A percentile compares a stretch with the other conserved stretches of the same genome.
Evolutionary conservation across 2,888 invertebrate species (phyloP).

Genomic region (Microchrysa polita): DNA sequence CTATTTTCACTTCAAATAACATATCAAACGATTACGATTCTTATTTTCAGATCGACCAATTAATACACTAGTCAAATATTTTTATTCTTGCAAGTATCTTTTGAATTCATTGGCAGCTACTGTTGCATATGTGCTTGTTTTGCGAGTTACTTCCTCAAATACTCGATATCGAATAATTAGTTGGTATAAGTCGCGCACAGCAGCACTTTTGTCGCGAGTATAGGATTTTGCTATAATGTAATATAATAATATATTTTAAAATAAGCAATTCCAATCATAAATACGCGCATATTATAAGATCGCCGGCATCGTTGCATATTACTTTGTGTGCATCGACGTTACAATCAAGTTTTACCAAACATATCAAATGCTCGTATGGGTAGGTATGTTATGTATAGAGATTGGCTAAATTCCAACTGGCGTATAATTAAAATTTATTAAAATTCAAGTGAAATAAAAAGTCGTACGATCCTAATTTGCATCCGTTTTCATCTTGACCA

Average conservation of each 20-base stretch:
- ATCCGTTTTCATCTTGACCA: slow-evolving; percentile 46
- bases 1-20: too few relatives aligned
- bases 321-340: not conserved
- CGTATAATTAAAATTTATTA: slow-evolving; percentile 49
- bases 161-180: too few relatives aligned
- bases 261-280: not conserved
- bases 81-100: too few relatives aligned
- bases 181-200: not conserved
- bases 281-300: not conserved
- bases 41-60: too few relatives aligned
- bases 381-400: not conserved
- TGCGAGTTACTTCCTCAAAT: too few relatives aligned
- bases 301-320: too few relatives aligned
- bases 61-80: too few relatives aligned
- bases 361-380: too few relatives aligned
- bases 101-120: too few relatives aligned
- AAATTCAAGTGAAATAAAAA: slow-evolving; percentile 49
- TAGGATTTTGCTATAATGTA: not conserved
- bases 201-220: not conserved
- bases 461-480: slow-evolving; percentile 49
- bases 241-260: not conserved
- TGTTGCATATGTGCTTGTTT: too few relatives aligned
- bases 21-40: too few relatives aligned
- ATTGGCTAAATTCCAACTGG: slow-evolving; percentile 26
- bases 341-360: not conserved